phyloP scores from a whole-genome alignment of 2,797 vertebrate species.

The Cirrhinus molitorella region DNA sequence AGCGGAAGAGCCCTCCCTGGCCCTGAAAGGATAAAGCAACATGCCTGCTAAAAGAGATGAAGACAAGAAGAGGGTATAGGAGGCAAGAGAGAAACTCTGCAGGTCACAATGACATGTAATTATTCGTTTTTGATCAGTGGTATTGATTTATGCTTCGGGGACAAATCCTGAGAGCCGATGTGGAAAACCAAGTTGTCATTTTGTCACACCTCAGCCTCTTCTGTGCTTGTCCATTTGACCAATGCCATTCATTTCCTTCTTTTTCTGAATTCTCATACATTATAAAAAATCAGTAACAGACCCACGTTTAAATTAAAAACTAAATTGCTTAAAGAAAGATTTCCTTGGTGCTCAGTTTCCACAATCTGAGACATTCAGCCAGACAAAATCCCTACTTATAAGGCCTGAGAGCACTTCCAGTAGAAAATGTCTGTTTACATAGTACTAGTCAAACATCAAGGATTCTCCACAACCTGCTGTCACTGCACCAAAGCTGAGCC shows the following conservation, averaged over 20 bases:
- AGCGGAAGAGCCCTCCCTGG: slow-evolving; percentile 14
- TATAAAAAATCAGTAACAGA: neutral
- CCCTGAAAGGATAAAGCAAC: slow-evolving; percentile 22
- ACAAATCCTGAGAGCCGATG: neutral
- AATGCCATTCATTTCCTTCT: neutral
- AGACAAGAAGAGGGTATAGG: neutral
- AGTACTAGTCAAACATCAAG: slow-evolving; percentile 46
- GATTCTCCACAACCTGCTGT: slow-evolving; percentile 51
- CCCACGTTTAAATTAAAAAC: neutral
- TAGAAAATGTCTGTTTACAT: slow-evolving; percentile 52
- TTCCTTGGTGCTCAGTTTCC: neutral
- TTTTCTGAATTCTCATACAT: neutral
- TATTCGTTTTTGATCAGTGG: slow-evolving; percentile 17
- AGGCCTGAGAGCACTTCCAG: slow-evolving; percentile 40
- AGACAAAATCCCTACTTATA: slow-evolving; percentile 17
- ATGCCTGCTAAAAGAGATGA: slow-evolving; percentile 9
- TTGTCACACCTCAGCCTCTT: neutral
- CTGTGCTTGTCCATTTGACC: neutral
- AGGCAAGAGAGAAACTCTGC: neutral
- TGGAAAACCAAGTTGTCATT: slow-evolving; percentile 5
- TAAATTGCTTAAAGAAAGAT: neutral
- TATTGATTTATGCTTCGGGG: slow-evolving; percentile 12
- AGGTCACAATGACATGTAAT: slow-evolving; percentile 17
- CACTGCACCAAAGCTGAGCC: slow-evolving; percentile 33
- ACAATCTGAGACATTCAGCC: neutral